Evolutionary conservation across 2,888 invertebrate genomes (phyloP), one percentile per base, ranked within the genome.

Genomic region (Thysanoteuthis rhombus): DNA sequence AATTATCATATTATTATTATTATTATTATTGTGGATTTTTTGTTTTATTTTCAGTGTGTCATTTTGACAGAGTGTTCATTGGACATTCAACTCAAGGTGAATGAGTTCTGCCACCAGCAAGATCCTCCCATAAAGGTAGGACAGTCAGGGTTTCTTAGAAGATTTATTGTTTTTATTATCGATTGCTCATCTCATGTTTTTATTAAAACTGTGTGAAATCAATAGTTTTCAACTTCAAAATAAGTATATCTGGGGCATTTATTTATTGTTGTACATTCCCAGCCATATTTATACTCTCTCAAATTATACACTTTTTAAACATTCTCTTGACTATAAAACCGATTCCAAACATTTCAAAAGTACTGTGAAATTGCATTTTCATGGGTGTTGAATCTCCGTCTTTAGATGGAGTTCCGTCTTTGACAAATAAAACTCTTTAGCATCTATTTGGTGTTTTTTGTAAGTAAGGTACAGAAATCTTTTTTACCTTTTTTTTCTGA

Each of bases 31-130:
- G 28, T n/a, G 38, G 22, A 89, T 38, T 89, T 93, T 38, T 92
- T 92, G 93, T 89, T 93, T 94, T 94, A 39, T 93, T 96, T 95
- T 93, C 96, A 97, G 97, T 97, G 97, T 95, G 96, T 97, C 8
- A 96, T 97, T 92, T 90, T 97, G 92, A 97, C 97, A 38, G 97
- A 97, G 92, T 94, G 95, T 16, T 93, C 96, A 28, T 94, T 96
- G 32, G 93, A 94, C 8, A 92, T 96, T 19, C 96, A 96, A 94
- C 93, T 96, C 58, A 95, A 95, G 91, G 95, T 97, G 90, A 96
- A 97, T 94, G 94, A 95, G 28, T 97, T 95, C 94, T 97, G 97
- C 94, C 94, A 96, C 93, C 90, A 94, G 89, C 96, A 96, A 93
- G 93, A 94, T 58, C 96, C 96, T 93, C 95, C 95, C 39, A 96